Evolutionary conservation across 1,140 invertebrate species (phyloP).

Genomic region (Drosophila elegans): DNA sequence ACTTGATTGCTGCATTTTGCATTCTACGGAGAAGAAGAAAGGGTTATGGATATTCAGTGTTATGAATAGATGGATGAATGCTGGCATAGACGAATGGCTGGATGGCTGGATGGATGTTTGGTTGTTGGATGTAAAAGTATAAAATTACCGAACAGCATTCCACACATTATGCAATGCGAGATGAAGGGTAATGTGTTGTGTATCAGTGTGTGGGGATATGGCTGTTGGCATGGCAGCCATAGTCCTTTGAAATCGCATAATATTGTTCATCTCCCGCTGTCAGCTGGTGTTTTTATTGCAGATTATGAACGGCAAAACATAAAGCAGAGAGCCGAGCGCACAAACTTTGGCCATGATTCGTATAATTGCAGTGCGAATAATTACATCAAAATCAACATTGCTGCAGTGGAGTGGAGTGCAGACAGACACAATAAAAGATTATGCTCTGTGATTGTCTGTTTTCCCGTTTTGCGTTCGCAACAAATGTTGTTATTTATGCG

Average conservation of each 20-base stretch:
- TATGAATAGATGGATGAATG: slow-evolving; percentile 43
- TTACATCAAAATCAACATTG: slow-evolving; percentile 75
- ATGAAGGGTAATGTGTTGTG: slow-evolving; percentile 21
- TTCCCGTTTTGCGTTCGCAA: slow-evolving; percentile 39
- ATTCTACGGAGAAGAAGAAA: slow-evolving; percentile 13
- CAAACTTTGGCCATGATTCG: slow-evolving; percentile 73
- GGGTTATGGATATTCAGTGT: slow-evolving; percentile 39
- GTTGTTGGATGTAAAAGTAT: slow-evolving; percentile 48
- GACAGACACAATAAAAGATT: slow-evolving; percentile 73
- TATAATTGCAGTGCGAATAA: slow-evolving; percentile 82
- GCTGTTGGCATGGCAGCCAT: slow-evolving; percentile 55
- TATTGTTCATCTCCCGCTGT: slow-evolving; percentile 54
- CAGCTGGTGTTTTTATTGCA: slow-evolving; percentile 69
- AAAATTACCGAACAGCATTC: slow-evolving; percentile 66
- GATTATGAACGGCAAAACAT: slow-evolving; percentile 75
- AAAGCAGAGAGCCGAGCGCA: slow-evolving; percentile 58
- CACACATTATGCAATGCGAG: slow-evolving; percentile 74
- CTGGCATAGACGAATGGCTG: slow-evolving; percentile 31
- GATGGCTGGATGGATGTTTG: slow-evolving; percentile 19
- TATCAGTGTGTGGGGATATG: slow-evolving; percentile 32
- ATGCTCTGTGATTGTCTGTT: slow-evolving; percentile 39
- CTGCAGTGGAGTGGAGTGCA: slow-evolving; percentile 16
- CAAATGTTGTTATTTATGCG: slow-evolving; percentile 81
- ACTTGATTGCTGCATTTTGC: slow-evolving; percentile 21
- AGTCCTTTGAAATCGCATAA: slow-evolving; percentile 81